Conservation (phyloP, 2,888 invertebrate genomes). For the Drosophila pseudotakahashii region DNA sequence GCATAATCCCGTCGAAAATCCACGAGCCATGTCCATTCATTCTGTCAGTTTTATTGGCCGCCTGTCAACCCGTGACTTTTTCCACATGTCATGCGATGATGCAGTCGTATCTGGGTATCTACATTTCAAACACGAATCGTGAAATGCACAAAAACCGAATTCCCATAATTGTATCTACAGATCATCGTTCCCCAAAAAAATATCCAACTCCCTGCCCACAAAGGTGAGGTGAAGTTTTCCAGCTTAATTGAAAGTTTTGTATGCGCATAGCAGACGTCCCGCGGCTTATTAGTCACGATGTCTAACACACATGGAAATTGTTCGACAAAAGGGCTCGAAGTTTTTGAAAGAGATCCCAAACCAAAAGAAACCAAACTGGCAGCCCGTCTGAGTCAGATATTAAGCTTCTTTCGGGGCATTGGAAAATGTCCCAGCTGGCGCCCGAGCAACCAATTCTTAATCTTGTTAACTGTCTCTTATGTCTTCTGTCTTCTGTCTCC, state of each 20-base stretch:
- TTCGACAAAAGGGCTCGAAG: constrained; percentile 40
- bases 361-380: constrained; percentile 7
- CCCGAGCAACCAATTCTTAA: constrained; percentile 36
- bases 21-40: constrained; percentile 80
- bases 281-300: constrained; percentile 83
- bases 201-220: constrained; percentile 19
- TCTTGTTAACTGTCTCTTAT: constrained; percentile 51
- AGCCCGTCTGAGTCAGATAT: constrained; percentile 22
- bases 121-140: constrained; percentile 53
- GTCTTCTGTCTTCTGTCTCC: constrained; percentile 44
- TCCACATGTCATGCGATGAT: constrained; percentile 76
- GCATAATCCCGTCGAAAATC: constrained; percentile 73
- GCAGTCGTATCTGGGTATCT: constrained; percentile 56
- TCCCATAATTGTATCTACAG: constrained; percentile 40
- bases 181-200: constrained; percentile 25
- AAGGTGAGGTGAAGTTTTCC: constrained; percentile 47
- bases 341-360: constrained; percentile 11
- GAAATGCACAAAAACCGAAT: constrained; percentile 69
- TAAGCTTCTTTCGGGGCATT: constrained; percentile 6
- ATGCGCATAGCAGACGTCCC: constrained; percentile 68
- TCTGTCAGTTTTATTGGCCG: constrained; percentile 82
- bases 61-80: constrained; percentile 74
- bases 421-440: constrained; percentile 50
- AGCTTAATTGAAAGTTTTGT: constrained; percentile 75
- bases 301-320: constrained; percentile 69